Percentiles rank a stretch among this genome's conserved stretches.
Conservation (phyloP, 2,888 invertebrate species). For the Drosophila nr. fundita region DNA sequence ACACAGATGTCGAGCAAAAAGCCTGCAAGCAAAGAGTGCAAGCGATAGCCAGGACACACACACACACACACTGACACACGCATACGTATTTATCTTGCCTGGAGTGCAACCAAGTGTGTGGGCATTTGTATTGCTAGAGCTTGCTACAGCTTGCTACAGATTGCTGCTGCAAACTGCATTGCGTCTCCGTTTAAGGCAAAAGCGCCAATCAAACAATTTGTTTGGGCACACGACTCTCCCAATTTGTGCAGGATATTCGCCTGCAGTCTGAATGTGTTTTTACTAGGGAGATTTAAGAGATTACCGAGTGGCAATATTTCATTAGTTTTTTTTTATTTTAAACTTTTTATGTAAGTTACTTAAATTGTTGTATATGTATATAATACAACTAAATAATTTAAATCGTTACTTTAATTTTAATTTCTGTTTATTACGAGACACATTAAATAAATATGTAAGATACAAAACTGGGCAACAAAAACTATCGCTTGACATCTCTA, state of each 20-base stretch:
- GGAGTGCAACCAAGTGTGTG: slow-evolving; percentile 11
- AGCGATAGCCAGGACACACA: slow-evolving; percentile 20
- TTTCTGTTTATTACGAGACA: neutral
- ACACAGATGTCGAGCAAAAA: slow-evolving; percentile 27
- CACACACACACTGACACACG: neutral
- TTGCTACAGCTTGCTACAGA: slow-evolving; percentile 5
- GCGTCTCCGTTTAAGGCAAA: slow-evolving; percentile 57
- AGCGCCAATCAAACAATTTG: slow-evolving; percentile 64
- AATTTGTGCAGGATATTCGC: slow-evolving; percentile 12
- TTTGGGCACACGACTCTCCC: slow-evolving; percentile 12
- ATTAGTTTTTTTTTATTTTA: neutral
- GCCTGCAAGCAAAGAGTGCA: slow-evolving; percentile 30
- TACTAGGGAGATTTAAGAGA: neutral
- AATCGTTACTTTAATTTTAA: neutral
- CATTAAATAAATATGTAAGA: neutral
- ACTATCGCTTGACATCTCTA: neutral
- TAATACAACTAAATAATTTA: neutral
- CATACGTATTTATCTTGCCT: slow-evolving; percentile 5
- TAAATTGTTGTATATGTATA: too few relatives aligned
- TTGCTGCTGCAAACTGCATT: slow-evolving; percentile 39
- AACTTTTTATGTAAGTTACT: too few relatives aligned
- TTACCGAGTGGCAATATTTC: neutral
- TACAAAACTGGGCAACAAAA: too few relatives aligned
- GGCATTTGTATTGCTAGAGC: slow-evolving; percentile 33
- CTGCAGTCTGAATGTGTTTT: slow-evolving; percentile 8